phyloP scores from a whole-genome alignment of 2,888 invertebrate species.

The Mythimna albipuncta region DNA sequence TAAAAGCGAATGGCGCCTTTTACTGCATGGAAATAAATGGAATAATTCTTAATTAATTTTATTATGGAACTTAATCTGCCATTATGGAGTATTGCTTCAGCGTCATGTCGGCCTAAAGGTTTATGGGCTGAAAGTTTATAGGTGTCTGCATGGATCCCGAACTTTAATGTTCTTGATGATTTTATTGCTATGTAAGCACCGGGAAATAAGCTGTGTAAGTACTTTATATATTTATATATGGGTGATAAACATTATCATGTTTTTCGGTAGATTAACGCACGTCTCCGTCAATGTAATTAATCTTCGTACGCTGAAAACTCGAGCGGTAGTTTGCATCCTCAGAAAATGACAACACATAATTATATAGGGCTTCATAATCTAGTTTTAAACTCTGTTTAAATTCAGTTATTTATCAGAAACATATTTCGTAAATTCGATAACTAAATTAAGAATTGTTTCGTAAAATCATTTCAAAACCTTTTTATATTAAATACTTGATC shows the following conservation, averaged over 20 bases:
- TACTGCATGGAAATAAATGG: constrained; percentile 25
- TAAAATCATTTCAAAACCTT: constrained; percentile 13
- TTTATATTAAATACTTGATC: constrained; percentile 26
- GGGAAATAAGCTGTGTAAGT: not conserved
- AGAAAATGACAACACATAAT: constrained; percentile 15
- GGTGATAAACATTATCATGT: constrained; percentile 19
- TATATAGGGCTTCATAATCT: constrained; percentile 8
- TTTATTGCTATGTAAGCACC: constrained; percentile 27
- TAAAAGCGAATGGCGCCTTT: constrained; percentile 25
- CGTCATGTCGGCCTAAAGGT: constrained; percentile 33
- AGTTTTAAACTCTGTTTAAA: constrained; percentile 6
- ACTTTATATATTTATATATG: not conserved
- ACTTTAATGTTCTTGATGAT: constrained; percentile 43
- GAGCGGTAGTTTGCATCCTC: not conserved
- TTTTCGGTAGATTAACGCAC: constrained; percentile 20
- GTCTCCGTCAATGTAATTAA: constrained; percentile 36
- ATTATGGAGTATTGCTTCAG: constrained; percentile 33
- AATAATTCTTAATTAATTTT: constrained; percentile 52
- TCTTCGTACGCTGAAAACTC: constrained; percentile 31
- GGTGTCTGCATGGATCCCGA: constrained; percentile 19
- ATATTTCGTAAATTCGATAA: constrained; percentile 10
- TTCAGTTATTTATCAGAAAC: constrained; percentile 16
- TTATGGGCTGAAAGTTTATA: constrained; percentile 55
- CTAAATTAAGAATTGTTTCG: constrained; percentile 7
- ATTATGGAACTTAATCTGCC: constrained; percentile 32